A percentile compares a stretch with the other conserved stretches of the same genome.
These are phyloP conservation scores for Gastrophryne carolinensis DNA, from an alignment of 2,797 vertebrate genomes.

Conservation along the genomic window DNA sequence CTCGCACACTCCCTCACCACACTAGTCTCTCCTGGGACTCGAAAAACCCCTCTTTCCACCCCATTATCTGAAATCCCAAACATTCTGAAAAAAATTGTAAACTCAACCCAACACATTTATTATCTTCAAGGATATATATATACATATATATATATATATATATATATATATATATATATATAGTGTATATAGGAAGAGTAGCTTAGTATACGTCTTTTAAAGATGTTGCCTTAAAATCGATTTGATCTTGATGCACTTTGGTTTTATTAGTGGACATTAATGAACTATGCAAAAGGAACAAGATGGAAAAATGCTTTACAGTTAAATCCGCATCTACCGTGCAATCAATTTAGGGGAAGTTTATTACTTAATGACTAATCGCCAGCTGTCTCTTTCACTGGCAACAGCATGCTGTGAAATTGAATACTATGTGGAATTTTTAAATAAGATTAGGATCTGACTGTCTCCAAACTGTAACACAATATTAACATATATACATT, in stretches of 20 bases:
- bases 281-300: conserved; percentile 43
- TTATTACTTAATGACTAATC: conserved; percentile 53
- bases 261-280: conserved; percentile 41
- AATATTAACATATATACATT: conserved; percentile 37
- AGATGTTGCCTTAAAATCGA: not conserved
- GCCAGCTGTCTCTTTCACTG: conserved; percentile 49
- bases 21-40: too few species aligned
- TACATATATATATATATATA: too few species aligned
- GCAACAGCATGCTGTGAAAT: conserved; percentile 48
- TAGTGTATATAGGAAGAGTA: too few species aligned
- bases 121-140: too few species aligned
- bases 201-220: not conserved
- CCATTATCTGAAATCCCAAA: too few species aligned
- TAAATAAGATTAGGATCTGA: conserved; percentile 48
- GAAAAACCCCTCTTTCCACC: too few species aligned
- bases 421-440: conserved; percentile 50
- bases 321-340: conserved; percentile 41
- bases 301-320: conserved; percentile 44
- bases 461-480: conserved; percentile 22
- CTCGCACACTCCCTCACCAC: too few species aligned
- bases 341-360: conserved; percentile 49
- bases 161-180: too few species aligned
- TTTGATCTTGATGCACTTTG: conserved; percentile 17
- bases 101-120: too few species aligned
- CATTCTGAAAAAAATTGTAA: too few species aligned